Percentiles rank a stretch among this genome's conserved stretches.
Evolutionary conservation across 2,113 vertebrate genomes (phyloP).

Genomic region (Ciconia maguari): DNA sequence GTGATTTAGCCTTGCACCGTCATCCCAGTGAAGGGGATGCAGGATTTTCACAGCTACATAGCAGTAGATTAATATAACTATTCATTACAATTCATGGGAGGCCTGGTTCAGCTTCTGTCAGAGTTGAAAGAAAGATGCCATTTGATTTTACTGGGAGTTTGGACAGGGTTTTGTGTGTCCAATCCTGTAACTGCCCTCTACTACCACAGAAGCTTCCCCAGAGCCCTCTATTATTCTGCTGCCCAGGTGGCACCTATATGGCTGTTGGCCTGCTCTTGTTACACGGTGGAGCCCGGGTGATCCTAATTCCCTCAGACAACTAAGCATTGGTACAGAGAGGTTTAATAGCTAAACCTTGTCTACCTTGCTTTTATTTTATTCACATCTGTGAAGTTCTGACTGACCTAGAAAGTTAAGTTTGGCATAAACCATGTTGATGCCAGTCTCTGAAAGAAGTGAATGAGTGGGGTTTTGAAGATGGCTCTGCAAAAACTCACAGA

Average conservation of each 20-base stretch:
- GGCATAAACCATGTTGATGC: not conserved
- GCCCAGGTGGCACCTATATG: not conserved
- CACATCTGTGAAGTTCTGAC: not conserved
- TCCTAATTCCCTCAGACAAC: conserved; percentile 1
- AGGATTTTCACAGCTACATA: conserved; percentile 53
- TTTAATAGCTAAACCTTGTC: conserved; percentile 34
- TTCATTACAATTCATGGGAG: conserved; percentile 41
- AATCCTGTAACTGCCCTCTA: not conserved
- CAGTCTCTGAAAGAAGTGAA: not conserved
- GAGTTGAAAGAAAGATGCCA: not conserved
- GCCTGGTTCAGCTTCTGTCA: conserved; percentile 24
- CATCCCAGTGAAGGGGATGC: conserved; percentile 20
- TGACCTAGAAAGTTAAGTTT: not conserved
- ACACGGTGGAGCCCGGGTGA: not conserved
- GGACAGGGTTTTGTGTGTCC: not conserved
- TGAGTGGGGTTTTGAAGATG: not conserved
- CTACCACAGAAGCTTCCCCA: not conserved
- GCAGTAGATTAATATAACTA: conserved; percentile 50
- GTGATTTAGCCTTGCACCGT: conserved; percentile 48
- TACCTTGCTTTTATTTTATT: not conserved
- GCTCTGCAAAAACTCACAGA: not conserved
- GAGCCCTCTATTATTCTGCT: not conserved
- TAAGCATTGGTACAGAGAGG: not conserved
- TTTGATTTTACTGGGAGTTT: not conserved
- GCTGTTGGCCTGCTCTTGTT: not conserved